These are phyloP conservation scores for Leptinotarsa defecta DNA, from an alignment of 1,140 invertebrate genomes.

Conservation along the genomic window DNA sequence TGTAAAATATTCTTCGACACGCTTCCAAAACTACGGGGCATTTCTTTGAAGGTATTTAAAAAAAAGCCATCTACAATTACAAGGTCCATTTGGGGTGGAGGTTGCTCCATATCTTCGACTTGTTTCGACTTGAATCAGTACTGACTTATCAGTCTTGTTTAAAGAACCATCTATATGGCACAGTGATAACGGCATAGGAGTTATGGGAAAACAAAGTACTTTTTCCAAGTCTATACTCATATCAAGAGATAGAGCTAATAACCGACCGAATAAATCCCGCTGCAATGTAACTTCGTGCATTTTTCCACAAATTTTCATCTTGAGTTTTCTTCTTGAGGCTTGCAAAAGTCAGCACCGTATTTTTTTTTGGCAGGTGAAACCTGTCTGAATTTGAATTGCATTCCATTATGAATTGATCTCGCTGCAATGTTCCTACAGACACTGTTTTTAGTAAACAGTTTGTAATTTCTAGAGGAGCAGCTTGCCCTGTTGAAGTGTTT, in stretches of 20 bases:
- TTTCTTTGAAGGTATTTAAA: slow-evolving; percentile 38
- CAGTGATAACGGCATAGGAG: slow-evolving; percentile 30
- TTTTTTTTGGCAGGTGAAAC: too few species aligned
- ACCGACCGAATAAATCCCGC: slow-evolving; percentile 25
- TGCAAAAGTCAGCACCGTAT: too few species aligned
- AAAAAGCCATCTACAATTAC: slow-evolving; percentile 45
- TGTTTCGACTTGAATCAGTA: slow-evolving; percentile 12
- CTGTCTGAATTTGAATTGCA: too few species aligned
- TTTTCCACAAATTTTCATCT: too few species aligned
- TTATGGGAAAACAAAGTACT: slow-evolving; percentile 31
- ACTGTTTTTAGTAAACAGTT: too few species aligned
- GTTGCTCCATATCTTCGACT: slow-evolving; percentile 32
- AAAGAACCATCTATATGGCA: slow-evolving; percentile 31
- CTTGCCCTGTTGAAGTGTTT: too few species aligned
- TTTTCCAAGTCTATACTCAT: slow-evolving; percentile 22
- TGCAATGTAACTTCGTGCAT: too few species aligned
- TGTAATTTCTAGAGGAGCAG: too few species aligned
- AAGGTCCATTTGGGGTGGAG: slow-evolving; percentile 26
- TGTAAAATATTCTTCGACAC: slow-evolving; percentile 43
- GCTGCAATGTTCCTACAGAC: too few species aligned
- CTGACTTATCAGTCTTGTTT: slow-evolving; percentile 27
- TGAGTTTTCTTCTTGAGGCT: too few species aligned
- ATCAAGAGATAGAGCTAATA: slow-evolving; percentile 54
- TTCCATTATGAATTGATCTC: too few species aligned
- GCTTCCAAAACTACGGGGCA: slow-evolving; percentile 44